Evolutionary conservation across 2,113 vertebrate species (phyloP).

Genomic region (Fregetta grallaria): DNA sequence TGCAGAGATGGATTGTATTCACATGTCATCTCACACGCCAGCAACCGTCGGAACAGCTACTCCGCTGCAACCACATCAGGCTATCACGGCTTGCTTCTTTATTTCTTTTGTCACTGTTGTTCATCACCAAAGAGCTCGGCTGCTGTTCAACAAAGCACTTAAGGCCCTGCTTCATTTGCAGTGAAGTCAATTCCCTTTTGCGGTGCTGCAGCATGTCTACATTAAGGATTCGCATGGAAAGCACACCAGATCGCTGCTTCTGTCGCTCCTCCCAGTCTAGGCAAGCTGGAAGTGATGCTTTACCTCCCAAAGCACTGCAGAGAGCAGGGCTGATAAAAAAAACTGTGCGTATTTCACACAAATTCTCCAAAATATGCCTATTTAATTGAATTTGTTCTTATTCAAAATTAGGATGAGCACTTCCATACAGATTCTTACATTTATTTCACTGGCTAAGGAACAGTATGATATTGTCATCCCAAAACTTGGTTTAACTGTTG

Average conservation of each 20-base stretch:
- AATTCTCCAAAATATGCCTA: background rate
- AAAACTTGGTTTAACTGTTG: background rate
- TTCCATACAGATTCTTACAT: background rate
- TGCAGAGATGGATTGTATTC: background rate
- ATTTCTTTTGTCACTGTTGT: slow-evolving; percentile 45
- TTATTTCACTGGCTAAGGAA: background rate
- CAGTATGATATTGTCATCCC: background rate
- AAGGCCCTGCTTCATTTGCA: slow-evolving; percentile 41
- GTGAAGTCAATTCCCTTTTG: slow-evolving; percentile 28
- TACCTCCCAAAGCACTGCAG: background rate
- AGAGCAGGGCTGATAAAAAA: background rate
- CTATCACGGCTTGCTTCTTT: background rate
- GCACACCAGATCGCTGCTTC: fast-evolving
- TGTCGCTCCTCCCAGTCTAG: background rate
- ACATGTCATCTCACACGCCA: background rate
- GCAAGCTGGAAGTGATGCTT: background rate
- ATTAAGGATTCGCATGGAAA: background rate
- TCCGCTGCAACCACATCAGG: background rate
- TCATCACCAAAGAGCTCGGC: slow-evolving; percentile 58
- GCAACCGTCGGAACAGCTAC: background rate
- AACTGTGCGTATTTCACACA: fast-evolving
- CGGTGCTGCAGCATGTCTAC: background rate
- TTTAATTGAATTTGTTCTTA: background rate
- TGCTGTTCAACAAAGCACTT: slow-evolving; percentile 65
- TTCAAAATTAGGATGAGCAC: background rate